Base-by-base conservation (phyloP, 92 coral and sea anemone genomes). In the Plumapathes pennacea region DNA sequence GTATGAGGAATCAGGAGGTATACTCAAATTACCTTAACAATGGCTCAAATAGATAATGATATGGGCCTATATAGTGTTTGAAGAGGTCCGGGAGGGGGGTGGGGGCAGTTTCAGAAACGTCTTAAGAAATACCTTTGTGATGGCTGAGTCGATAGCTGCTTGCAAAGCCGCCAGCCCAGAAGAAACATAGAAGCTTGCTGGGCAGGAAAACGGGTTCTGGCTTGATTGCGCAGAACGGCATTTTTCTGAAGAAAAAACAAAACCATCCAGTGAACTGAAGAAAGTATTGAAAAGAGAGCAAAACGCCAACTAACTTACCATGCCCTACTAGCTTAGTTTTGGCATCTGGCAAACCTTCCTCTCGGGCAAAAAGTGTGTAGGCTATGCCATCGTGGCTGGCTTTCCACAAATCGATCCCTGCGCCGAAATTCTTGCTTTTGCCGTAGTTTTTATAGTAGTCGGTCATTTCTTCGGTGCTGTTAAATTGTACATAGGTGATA, bases 71-170 rank as follows among this genome's bases (percentile, higher is more conserved):
- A n/a, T n/a, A n/a, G n/a, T n/a, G n/a, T n/a, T n/a, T n/a, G n/a
- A n/a, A n/a, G n/a, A n/a, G n/a, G n/a, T n/a, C n/a, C n/a, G n/a
- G n/a, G n/a, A n/a, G n/a, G n/a, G n/a, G n/a, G n/a, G n/a, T n/a
- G n/a, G n/a, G n/a, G n/a, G n/a, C n/a, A n/a, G n/a, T n/a, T n/a
- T n/a, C n/a, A n/a, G n/a, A n/a, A n/a, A n/a, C n/a, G n/a, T n/a
- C n/a, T n/a, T n/a, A 34, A 14, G 13, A 5, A 34, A 13, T 46
- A 85, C 97, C 90, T 60, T 78, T 3, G 88, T 65, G 38, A 89
- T 70, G 11, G 91, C 91, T 21, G 97, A 86, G 76, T 89, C 97
- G 52, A 89, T 82, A 11, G 37, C 66, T 33, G 87, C 83, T 71
- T 89, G 97, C 25, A 89, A 12, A 24, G 91, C 28, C 3, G 85